These are phyloP conservation scores for Pogonomyrmex barbatus DNA, from an alignment of 1,140 invertebrate species.

Conservation along the genomic window DNA sequence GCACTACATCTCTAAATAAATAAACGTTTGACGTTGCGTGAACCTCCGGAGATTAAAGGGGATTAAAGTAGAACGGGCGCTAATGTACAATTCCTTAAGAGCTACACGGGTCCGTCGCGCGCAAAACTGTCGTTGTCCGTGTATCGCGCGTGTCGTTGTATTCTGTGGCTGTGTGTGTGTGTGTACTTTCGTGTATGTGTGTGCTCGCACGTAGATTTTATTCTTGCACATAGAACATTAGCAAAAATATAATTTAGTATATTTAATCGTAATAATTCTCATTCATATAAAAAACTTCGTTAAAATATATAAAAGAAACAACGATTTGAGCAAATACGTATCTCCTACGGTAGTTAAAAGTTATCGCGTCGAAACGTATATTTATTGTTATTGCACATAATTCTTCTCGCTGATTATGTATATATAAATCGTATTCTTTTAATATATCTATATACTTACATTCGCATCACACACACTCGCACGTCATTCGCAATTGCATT, in stretches of 20 bases:
- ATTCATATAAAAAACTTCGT: slow-evolving; percentile 81
- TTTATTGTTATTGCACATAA: slow-evolving; percentile 84
- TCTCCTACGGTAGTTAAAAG: slow-evolving; percentile 77
- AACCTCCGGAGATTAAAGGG: slow-evolving; percentile 68
- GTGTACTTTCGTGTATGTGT: slow-evolving; percentile 26
- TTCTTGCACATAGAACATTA: slow-evolving; percentile 73
- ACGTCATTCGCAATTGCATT: slow-evolving; percentile 5
- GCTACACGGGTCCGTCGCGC: slow-evolving; percentile 60
- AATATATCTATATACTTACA: slow-evolving; percentile 47
- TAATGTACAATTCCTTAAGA: slow-evolving; percentile 77
- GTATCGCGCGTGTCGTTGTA: slow-evolving; percentile 13
- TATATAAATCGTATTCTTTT: slow-evolving; percentile 56
- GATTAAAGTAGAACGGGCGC: slow-evolving; percentile 45
- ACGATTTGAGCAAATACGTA: slow-evolving; percentile 85
- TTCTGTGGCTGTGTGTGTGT: neutral
- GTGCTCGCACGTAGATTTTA: slow-evolving; percentile 26
- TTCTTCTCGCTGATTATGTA: slow-evolving; percentile 71
- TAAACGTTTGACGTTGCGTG: slow-evolving; percentile 75
- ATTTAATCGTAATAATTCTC: slow-evolving; percentile 78
- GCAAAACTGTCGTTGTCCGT: slow-evolving; percentile 49
- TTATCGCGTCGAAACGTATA: slow-evolving; percentile 76
- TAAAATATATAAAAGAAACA: slow-evolving; percentile 85
- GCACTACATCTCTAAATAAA: slow-evolving; percentile 80
- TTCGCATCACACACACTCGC: slow-evolving; percentile 19
- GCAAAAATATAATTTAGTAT: slow-evolving; percentile 85